Percentiles rank a stretch among this genome's conserved stretches.
Evolutionary conservation across 2,888 invertebrate genomes (phyloP).

Genomic region (Drosophila macrospina): DNA sequence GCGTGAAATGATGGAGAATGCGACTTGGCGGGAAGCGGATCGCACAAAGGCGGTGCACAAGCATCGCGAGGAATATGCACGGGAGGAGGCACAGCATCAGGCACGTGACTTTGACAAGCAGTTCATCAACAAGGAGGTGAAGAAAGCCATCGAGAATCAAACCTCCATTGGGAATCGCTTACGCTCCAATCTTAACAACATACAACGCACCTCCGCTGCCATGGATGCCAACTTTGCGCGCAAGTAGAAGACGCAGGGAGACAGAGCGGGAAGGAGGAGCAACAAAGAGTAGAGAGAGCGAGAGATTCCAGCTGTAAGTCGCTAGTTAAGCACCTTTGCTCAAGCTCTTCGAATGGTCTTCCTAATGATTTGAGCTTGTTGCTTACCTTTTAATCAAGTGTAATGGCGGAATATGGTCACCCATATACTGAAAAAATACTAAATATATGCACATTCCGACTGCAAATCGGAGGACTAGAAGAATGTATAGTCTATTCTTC

Average conservation of each 20-base stretch:
- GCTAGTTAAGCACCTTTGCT: not conserved
- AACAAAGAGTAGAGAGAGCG: not conserved
- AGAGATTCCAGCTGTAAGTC: not conserved
- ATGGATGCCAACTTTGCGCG: slow-evolving; percentile 95
- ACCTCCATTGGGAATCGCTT: slow-evolving; percentile 92
- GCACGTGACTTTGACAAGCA: slow-evolving; percentile 86
- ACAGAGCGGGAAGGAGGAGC: not conserved
- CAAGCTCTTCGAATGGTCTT: not conserved
- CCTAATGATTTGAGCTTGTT: not conserved
- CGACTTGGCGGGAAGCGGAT: slow-evolving; percentile 89
- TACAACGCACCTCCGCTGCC: slow-evolving; percentile 92
- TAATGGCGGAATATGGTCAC: too few relatives aligned
- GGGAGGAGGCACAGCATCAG: slow-evolving; percentile 85
- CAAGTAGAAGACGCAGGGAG: slow-evolving; percentile 84
- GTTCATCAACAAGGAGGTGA: slow-evolving; percentile 85
- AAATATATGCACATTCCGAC: too few relatives aligned
- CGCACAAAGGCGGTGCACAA: slow-evolving; percentile 88
- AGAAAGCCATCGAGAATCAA: slow-evolving; percentile 87
- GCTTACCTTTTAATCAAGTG: not conserved
- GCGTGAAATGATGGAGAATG: slow-evolving; percentile 94
- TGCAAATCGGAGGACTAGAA: too few relatives aligned
- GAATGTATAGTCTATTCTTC: too few relatives aligned
- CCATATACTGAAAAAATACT: too few relatives aligned
- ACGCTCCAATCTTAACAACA: slow-evolving; percentile 94
- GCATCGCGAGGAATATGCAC: slow-evolving; percentile 88